Percentiles rank a stretch among this genome's conserved stretches.
These are phyloP conservation scores for Boloria selene DNA, from an alignment of 2,888 invertebrate species.

Conservation along the genomic window DNA sequence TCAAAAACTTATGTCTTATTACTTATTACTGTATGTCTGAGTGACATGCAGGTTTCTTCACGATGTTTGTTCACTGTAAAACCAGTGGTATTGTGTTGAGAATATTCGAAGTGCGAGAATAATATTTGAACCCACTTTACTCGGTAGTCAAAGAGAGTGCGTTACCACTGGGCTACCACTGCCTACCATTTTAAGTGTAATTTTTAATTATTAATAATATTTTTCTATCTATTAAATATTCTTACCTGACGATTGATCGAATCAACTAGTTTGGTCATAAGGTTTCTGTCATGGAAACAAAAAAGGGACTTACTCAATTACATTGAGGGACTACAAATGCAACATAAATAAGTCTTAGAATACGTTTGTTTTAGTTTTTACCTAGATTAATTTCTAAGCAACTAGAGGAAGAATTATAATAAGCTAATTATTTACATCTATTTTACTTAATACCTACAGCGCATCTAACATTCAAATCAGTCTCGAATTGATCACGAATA, in stretches of 20 bases:
- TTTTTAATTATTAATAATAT: no score
- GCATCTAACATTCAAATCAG: conserved; percentile 29
- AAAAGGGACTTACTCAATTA: neutral
- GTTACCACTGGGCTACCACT: no score
- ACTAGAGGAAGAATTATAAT: conserved; percentile 37
- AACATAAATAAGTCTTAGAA: neutral
- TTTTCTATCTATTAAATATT: neutral
- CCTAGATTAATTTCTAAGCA: conserved; percentile 4
- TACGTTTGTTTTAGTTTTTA: neutral
- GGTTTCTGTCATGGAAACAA: conserved; percentile 13
- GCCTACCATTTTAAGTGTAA: no score
- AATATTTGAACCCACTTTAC: no score
- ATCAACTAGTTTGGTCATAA: neutral
- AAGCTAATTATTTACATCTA: conserved; percentile 41
- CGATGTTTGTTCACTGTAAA: no score
- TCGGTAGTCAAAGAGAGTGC: no score
- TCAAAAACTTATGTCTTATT: no score
- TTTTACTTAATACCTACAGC: conserved; percentile 25
- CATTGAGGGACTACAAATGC: conserved; percentile 1
- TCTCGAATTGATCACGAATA: conserved; percentile 28
- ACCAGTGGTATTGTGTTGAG: no score
- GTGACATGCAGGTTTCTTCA: no score
- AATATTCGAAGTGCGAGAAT: no score
- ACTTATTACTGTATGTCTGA: no score
- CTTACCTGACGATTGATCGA: neutral